Evolutionary conservation across 1,140 invertebrate genomes (phyloP), one percentile per base, ranked within the genome.

Genomic region (Tetragonula clypearis): DNA sequence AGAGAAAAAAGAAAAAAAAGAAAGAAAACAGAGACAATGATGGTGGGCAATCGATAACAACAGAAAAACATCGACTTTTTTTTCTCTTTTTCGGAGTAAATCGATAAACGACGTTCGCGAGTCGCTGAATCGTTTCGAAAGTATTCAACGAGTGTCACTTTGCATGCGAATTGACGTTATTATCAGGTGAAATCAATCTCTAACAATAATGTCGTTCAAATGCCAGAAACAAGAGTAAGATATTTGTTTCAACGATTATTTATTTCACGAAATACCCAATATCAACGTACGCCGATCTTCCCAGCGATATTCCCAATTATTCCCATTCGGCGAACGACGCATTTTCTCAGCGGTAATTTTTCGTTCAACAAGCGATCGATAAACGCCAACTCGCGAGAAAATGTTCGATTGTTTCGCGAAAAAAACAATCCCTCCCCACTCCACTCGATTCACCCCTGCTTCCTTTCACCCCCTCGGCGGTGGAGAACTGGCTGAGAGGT

Each of bases 321-420:
- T 73, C 15, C n/a, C n/a, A 8, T 53, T 17, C 14, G 19, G 15
- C 5, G 53, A 35, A 30, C 53, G 26, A 21, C 0, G 19, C 8
- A 6, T 23, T 66, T n/a, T 53, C n/a, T 19, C 21, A 2, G 1
- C 30, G 49, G 30, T 81, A 26, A 21, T 60, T 49, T 62, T 72
- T 56, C 41, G 41, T 56, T 21, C 30, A n/a, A 55, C 30, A 4
- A 58, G 12, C 65, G 68, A 81, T 60, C 69, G 66, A 60, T 49
- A 49, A 53, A 49, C n/a, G n/a, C 21, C 35, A n/a, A 73, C 56
- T 23, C 14, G 21, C 15, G 35, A 65, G 75, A 78, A 78, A 65
- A 78, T 15, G 75, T 17, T 65, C 60, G 58, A 77, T 77, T 65
- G 75, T 77, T 77, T 19, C 9, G n/a, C 21, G 30, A 15, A 26